phyloP scores from a whole-genome alignment of 1,140 invertebrate genomes.

The Drosophila chauvacae region DNA sequence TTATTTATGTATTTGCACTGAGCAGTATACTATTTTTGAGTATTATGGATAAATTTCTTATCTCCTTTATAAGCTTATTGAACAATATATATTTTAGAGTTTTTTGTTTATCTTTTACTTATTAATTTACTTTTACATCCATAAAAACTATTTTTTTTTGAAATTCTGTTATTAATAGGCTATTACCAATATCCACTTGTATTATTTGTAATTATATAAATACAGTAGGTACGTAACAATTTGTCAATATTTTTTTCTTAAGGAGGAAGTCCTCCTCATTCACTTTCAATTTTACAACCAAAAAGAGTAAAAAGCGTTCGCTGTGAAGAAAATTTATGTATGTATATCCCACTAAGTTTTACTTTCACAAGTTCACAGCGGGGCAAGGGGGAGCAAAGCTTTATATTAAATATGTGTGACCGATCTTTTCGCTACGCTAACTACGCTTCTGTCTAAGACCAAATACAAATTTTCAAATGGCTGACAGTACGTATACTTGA shows the following conservation, averaged over 20 bases:
- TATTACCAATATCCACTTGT: background rate
- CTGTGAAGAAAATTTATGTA: background rate
- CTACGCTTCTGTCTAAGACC: conserved; percentile 20
- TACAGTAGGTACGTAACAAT: fast-evolving
- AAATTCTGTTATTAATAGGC: background rate
- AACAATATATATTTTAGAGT: background rate
- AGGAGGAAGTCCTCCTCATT: no score
- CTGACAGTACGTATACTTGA: conserved; percentile 28
- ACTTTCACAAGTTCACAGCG: conserved; percentile 29
- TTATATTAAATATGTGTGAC: conserved; percentile 29
- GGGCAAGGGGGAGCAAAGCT: background rate
- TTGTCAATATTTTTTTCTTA: background rate
- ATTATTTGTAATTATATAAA: background rate
- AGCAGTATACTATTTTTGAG: background rate
- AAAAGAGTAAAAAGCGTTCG: conserved; percentile 31
- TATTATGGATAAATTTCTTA: background rate
- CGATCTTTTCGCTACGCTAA: conserved; percentile 30
- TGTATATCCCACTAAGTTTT: conserved; percentile 1
- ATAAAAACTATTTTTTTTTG: background rate
- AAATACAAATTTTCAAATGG: conserved; percentile 32
- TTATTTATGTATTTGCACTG: conserved; percentile 14
- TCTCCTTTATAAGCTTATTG: background rate
- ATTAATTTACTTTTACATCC: no score
- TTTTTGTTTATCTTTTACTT: background rate
- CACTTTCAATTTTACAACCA: background rate